phyloP scores from a whole-genome alignment of 2,888 invertebrate species.

The Orthonychiurus folsomi region DNA sequence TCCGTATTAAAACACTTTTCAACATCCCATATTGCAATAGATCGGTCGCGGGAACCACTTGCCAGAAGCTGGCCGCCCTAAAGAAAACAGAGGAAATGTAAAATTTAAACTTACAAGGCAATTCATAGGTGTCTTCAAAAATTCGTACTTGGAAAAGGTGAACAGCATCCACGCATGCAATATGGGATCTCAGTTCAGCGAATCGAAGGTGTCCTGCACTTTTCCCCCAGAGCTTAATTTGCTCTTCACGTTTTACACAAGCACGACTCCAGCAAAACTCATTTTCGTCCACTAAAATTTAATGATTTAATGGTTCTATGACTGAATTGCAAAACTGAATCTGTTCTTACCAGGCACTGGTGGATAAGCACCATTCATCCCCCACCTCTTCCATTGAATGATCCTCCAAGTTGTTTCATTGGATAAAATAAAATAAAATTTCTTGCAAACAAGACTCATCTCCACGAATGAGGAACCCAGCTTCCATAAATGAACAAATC shows the following conservation, averaged over 20 bases:
- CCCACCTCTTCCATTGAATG: conserved; percentile 30
- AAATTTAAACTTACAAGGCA: conserved; percentile 3
- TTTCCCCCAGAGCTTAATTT: conserved; percentile 52
- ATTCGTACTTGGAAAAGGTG: conserved; percentile 25
- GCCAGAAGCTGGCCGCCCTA: conserved; percentile 26
- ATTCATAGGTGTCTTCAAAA: background rate
- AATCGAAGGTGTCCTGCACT: conserved; percentile 47
- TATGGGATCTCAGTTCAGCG: conserved; percentile 41
- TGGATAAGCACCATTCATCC: conserved; percentile 27
- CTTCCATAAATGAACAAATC: conserved; percentile 32
- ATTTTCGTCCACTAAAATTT: conserved; percentile 27
- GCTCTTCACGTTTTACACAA: conserved; percentile 55
- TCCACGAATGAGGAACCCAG: conserved; percentile 28
- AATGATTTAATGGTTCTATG: conserved; percentile 2
- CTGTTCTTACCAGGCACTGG: conserved; percentile 26
- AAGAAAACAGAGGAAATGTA: background rate
- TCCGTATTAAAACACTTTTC: conserved; percentile 22
- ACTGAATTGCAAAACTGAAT: too few species aligned
- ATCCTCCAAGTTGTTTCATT: conserved; percentile 38
- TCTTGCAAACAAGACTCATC: conserved; percentile 30
- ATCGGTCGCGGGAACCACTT: conserved; percentile 32
- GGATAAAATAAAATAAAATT: conserved; percentile 29
- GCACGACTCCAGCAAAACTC: conserved; percentile 44
- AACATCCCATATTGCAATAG: conserved; percentile 33
- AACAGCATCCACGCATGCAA: conserved; percentile 37